Evolutionary conservation across 2,888 invertebrate genomes (phyloP), one percentile per base, ranked within the genome.

Genomic region (Phlogophora meticulosa): DNA sequence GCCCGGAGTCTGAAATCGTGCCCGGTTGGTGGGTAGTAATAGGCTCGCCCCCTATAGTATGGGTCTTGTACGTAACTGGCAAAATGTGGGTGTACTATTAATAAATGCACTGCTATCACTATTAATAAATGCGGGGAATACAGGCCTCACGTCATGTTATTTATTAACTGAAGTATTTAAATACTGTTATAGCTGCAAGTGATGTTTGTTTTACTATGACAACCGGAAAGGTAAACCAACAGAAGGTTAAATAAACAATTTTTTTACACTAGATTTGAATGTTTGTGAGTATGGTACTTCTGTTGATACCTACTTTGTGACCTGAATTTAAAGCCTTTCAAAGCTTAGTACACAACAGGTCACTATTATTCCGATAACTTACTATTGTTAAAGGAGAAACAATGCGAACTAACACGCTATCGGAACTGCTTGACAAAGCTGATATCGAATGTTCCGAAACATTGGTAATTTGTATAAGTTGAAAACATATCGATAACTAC

Each of bases 341-440:
- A 38, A 72, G 32, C 49, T n/a, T 61, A 60, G 24, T 17, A 45
- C 13, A 51, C 42, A 28, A 62, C n/a, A 55, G 40, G 38, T 74
- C 42, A 52, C 4, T 32, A 38, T 45, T 48, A 49, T 45, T 43
- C 20, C 15, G 40, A 55, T 45, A 69, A 40, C 22, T 34, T 53
- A 55, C 70, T 56, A 60, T 72, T 61, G 71, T 70, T 46, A 11
- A 10, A 55, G 49, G n/a, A 46, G 28, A 46, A 60, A 70, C 56
- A 70, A 76, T 76, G 36, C 32, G 3, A 70, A 52, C 40, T 56
- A 46, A 51, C 40, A 55, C 28, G 17, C 17, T 60, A 69, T 69
- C 34, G 20, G 52, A 53, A 58, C 38, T 53, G n/a, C 22, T 74
- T 10, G 17, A 34, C 22, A 42, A 61, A 43, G 32, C 11, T 56